Conservation (phyloP, 2,888 invertebrate species). For the Ellobium chinense region DNA sequence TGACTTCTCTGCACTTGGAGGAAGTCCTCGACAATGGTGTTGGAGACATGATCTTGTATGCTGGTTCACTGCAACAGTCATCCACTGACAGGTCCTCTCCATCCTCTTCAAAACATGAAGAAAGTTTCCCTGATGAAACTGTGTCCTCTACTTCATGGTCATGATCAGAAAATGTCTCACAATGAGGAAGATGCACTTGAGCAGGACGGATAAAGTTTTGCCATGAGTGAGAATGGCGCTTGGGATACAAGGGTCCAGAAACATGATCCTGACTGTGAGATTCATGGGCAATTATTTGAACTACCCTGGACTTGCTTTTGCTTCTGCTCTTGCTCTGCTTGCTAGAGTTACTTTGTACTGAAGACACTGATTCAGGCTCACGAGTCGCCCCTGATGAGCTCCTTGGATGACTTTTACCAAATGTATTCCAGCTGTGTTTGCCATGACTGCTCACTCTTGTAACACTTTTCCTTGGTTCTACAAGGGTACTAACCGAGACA, state of each 20-base stretch:
- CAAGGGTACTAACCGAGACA: no score
- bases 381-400: no score
- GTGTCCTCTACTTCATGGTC: neutral
- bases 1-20: neutral
- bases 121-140: neutral
- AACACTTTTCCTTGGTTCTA: no score
- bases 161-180: neutral
- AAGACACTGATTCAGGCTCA: neutral
- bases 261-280: neutral
- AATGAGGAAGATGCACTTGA: no score
- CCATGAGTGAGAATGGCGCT: neutral
- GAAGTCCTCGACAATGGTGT: neutral
- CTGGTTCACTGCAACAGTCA: conserved; percentile 5
- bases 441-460: no score
- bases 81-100: neutral
- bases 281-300: no score
- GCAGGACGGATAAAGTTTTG: neutral
- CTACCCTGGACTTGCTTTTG: neutral
- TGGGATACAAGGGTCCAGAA: neutral
- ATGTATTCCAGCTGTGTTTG: no score
- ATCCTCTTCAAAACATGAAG: conserved; percentile 9
- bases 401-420: no score
- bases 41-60: neutral
- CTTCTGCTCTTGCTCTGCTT: neutral
- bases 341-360: neutral